phyloP scores from a whole-genome alignment of 2,888 invertebrate genomes.

The Cecidostiba fungosa region DNA sequence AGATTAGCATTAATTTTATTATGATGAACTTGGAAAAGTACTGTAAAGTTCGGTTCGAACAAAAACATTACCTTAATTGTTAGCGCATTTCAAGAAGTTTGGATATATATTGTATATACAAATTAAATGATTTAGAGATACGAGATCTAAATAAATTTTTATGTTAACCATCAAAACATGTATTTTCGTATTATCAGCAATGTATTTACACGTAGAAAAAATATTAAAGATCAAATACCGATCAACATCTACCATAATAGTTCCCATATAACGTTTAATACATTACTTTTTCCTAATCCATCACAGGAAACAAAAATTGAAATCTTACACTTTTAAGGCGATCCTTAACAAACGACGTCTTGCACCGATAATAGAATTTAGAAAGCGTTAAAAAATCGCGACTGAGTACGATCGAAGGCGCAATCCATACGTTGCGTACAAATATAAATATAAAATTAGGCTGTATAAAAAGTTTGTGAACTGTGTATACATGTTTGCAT shows the following conservation, averaged over 20 bases:
- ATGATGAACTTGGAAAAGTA: conserved; percentile 63
- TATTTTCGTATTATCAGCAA: conserved; percentile 62
- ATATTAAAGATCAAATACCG: conserved; percentile 65
- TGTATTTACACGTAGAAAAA: conserved; percentile 66
- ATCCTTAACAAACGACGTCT: conserved; percentile 62
- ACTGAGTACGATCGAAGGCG: conserved; percentile 67
- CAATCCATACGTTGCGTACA: conserved; percentile 73
- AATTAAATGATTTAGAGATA: conserved; percentile 56
- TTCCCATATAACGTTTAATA: conserved; percentile 63
- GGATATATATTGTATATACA: conserved; percentile 55
- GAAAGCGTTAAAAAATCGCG: conserved; percentile 65
- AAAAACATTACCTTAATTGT: conserved; percentile 39
- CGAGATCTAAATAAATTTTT: conserved; percentile 58
- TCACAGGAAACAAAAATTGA: conserved; percentile 62
- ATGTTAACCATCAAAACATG: conserved; percentile 63
- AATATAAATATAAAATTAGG: conserved; percentile 79
- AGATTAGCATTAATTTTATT: conserved; percentile 44
- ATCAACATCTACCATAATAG: conserved; percentile 63
- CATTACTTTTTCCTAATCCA: conserved; percentile 63
- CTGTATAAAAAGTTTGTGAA: conserved; percentile 76
- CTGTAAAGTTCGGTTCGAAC: conserved; percentile 47
- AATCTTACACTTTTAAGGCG: conserved; percentile 60
- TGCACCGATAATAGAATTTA: conserved; percentile 64
- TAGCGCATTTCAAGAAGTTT: conserved; percentile 51
- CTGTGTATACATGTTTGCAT: conserved; percentile 54